Conservation (phyloP, 2,888 invertebrate species). For the Chymomyza procnemis region DNA sequence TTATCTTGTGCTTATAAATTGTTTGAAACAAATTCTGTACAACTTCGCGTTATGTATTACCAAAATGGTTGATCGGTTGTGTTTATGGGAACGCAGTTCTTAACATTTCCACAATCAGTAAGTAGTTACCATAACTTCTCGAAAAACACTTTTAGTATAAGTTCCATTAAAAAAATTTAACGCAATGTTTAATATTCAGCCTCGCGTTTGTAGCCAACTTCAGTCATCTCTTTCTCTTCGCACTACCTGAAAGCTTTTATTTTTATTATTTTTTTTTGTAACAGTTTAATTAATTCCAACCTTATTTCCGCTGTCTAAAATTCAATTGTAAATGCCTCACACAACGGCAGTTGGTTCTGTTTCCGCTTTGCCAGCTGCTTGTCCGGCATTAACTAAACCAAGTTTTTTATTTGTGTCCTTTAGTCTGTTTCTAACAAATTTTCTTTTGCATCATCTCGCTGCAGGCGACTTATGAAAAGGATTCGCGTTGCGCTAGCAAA, state of each 20-base stretch:
- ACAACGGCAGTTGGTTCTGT: background rate
- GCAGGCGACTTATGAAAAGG: constrained; percentile 49
- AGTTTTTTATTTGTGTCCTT: background rate
- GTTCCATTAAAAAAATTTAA: constrained; percentile 43
- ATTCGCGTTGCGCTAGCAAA: constrained; percentile 19
- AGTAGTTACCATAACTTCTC: no score
- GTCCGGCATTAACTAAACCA: background rate
- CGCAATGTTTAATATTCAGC: constrained; percentile 49
- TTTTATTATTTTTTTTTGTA: constrained; percentile 30
- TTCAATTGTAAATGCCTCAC: constrained; percentile 16
- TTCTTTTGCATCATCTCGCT: constrained; percentile 21
- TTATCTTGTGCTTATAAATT: no score
- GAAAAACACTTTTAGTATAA: no score
- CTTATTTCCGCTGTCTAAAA: constrained; percentile 50
- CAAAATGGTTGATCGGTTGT: no score
- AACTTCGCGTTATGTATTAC: no score
- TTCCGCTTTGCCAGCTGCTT: background rate
- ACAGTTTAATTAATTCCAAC: constrained; percentile 70
- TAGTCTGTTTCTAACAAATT: background rate
- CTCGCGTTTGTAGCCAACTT: constrained; percentile 46
- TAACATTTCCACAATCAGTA: no score
- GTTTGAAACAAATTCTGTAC: no score
- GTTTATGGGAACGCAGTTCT: no score
- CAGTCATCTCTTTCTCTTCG: background rate
- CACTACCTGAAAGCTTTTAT: background rate